Evolutionary conservation across 2,888 invertebrate genomes (phyloP), one percentile per base, ranked within the genome.

Genomic region (Parascotia fuliginaria): DNA sequence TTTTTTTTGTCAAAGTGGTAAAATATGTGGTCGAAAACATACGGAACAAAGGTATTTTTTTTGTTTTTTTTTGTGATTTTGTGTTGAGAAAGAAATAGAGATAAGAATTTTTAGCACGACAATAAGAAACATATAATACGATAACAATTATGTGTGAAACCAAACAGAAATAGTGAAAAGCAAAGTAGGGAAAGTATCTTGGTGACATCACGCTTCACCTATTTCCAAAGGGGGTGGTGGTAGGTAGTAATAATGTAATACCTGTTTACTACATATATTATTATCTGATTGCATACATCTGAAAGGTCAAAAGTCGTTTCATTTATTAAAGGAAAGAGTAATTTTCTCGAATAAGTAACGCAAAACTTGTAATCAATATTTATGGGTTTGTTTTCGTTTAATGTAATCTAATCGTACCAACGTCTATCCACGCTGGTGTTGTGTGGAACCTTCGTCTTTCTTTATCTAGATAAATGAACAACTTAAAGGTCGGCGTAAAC

Each of bases 391-490:
- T 61, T 70, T 66, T 50, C 50, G 52, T 55, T 47, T 48, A 56
- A 43, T 46, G 43, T 54, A 56, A 60, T 56, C 54, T 63, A 63
- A 67, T 66, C 60, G 52, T 41, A 12, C 49, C 36, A n/a, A n/a
- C n/a, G n/a, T 40, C 55, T 38, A 51, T 49, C 46, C 43, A 51
- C 42, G 51, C 41, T 47, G 37, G 51, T 45, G 53, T 42, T 55
- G 46, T 62, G 52, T 46, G 40, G 32, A 51, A 42, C 40, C 57
- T 57, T 39, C 44, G 19, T 54, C 63, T 60, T 63, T 51, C 50
- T 56, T 69, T 77, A 75, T 78, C 73, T 75, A 68, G 66, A 67
- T 70, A 74, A 75, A 75, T 73, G 65, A 77, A 61, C 57, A 39
- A 67, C 70, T 24, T 24, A 24, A 24, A 7, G 24, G 24, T 24